A percentile compares a stretch with the other conserved stretches of the same genome.
These are phyloP conservation scores for Bufo bufo DNA, from an alignment of 2,113 vertebrate genomes.

Conservation along the genomic window DNA sequence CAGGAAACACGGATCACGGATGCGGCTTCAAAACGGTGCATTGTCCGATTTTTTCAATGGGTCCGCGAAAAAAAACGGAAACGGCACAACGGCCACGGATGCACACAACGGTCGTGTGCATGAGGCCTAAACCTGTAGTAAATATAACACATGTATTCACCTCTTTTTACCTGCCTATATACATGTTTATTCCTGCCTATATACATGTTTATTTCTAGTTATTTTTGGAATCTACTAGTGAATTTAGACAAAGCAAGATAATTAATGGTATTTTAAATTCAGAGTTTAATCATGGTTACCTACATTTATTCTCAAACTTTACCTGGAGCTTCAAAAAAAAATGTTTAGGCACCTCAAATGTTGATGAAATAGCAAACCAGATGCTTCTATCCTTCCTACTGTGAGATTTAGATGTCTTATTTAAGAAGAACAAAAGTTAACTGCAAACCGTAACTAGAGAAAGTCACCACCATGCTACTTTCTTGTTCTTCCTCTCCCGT, in stretches of 20 bases:
- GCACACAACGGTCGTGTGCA: no score
- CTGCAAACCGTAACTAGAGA: not conserved
- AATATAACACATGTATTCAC: no score
- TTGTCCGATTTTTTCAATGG: no score
- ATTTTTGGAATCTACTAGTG: not conserved
- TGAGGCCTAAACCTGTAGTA: no score
- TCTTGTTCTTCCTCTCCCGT: constrained; percentile 27
- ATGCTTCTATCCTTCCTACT: not conserved
- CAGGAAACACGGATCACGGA: no score
- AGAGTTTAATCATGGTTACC: not conserved
- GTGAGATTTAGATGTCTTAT: constrained; percentile 23
- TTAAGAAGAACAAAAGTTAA: constrained; percentile 33
- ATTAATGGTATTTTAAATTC: not conserved
- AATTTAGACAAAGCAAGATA: not conserved
- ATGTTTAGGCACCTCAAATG: not conserved
- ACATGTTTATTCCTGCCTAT: no score
- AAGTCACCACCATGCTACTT: constrained; percentile 34
- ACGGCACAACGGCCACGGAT: no score
- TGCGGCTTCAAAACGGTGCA: no score
- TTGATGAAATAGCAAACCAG: constrained; percentile 19
- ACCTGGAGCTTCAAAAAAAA: not conserved
- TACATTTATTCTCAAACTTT: not conserved
- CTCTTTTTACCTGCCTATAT: no score
- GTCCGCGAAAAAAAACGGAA: no score
- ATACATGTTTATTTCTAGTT: not conserved